Evolutionary conservation across 2,888 invertebrate genomes (phyloP).

Genomic region (Pollenia angustigena): DNA sequence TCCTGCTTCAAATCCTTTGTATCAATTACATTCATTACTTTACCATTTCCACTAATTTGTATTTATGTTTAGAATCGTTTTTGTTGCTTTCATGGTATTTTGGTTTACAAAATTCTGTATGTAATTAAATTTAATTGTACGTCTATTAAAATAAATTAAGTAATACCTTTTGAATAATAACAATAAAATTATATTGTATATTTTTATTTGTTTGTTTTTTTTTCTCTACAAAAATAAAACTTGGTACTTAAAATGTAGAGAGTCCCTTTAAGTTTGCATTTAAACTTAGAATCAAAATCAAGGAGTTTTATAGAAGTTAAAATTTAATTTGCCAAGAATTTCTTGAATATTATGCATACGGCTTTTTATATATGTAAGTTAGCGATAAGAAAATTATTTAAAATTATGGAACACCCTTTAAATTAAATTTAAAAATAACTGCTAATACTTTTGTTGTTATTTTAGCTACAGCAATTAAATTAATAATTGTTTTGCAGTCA

Average conservation of each 20-base stretch:
- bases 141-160: constrained; percentile 67
- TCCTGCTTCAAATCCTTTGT: neutral
- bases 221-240: constrained; percentile 9
- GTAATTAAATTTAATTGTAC: constrained; percentile 71
- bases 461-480: constrained; percentile 46
- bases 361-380: too few species aligned
- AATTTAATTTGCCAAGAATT: too few species aligned
- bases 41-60: constrained; percentile 37
- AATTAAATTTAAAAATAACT: constrained; percentile 47
- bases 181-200: constrained; percentile 52
- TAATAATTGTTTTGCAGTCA: constrained; percentile 64
- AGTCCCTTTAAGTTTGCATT: neutral
- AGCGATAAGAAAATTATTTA: too few species aligned
- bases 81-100: constrained; percentile 30
- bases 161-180: constrained; percentile 69
- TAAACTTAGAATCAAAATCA: neutral
- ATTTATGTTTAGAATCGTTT: constrained; percentile 21
- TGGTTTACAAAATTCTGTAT: constrained; percentile 45
- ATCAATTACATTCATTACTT: constrained; percentile 25
- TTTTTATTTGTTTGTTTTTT: constrained; percentile 27
- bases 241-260: neutral
- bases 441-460: constrained; percentile 58
- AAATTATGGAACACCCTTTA: neutral
- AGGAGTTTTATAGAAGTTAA: too few species aligned
- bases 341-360: too few species aligned